Evolutionary conservation across 2,797 vertebrate genomes (phyloP).

Genomic region (Moxostoma hubbsi): DNA sequence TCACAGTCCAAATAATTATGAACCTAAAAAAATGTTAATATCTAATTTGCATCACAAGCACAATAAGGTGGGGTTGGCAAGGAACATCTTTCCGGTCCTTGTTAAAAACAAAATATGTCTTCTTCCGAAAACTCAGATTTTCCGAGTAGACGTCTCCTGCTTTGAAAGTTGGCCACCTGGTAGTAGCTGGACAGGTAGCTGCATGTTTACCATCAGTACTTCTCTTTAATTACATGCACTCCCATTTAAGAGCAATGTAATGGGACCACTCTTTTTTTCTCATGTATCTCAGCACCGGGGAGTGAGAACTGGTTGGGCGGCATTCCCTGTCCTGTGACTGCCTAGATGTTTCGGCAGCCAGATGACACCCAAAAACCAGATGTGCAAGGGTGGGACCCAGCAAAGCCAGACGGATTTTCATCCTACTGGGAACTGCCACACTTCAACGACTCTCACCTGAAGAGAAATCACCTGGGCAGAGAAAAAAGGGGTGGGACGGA

Average conservation of each 20-base stretch:
- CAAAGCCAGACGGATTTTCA: not conserved
- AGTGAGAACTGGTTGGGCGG: conserved; percentile 58
- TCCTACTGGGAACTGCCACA: not conserved
- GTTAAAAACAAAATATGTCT: not conserved
- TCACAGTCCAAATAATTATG: too few relatives aligned
- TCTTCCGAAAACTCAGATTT: too few relatives aligned
- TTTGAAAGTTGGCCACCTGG: not conserved
- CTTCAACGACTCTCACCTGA: conserved; percentile 7
- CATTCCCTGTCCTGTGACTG: conserved; percentile 60
- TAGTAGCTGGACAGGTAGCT: conserved; percentile 24
- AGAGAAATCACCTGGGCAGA: conserved; percentile 3
- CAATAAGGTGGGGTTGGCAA: too few relatives aligned
- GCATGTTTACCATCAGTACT: conserved; percentile 16
- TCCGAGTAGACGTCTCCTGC: not conserved
- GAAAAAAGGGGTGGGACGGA: conserved; percentile 19
- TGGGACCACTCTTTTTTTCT: conserved; percentile 8
- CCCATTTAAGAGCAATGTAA: conserved; percentile 5
- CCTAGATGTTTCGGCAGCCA: conserved; percentile 29
- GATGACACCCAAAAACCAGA: conserved; percentile 37
- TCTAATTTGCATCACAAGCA: too few relatives aligned
- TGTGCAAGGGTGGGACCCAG: not conserved
- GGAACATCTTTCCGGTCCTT: too few relatives aligned
- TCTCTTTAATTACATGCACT: conserved; percentile 20
- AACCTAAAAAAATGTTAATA: too few relatives aligned
- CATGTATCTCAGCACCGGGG: not conserved